Evolutionary conservation across 2,888 invertebrate species (phyloP), one percentile per base, ranked within the genome.

Genomic region (Erebia ligea): DNA sequence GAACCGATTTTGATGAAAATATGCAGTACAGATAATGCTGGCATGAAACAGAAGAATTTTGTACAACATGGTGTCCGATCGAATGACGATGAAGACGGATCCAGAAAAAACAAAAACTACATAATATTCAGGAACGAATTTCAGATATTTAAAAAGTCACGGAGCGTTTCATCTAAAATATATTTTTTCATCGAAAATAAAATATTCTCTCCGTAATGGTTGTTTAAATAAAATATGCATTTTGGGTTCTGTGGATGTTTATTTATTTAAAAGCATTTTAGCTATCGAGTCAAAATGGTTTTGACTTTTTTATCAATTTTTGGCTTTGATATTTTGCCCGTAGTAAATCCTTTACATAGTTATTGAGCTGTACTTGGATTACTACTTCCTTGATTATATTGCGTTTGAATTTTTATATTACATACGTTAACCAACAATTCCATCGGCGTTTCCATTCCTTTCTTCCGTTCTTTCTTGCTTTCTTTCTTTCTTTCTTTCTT

Each of bases 241-340:
- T 61, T 61, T 17, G 17, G 17, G 19, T 11, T 45, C 11, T 17
- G 42, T 19, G n/a, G 17, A 42, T 59, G 5, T 61, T 61, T 59
- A 59, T 61, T 61, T 61, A 42, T 19, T 59, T 42, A 61, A 61
- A 61, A 61, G 61, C 61, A 17, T 61, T 45, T 61, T 61, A 61
- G 42, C 11, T 61, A 61, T 45, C 17, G 11, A 42, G 61, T 42
- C 42, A 40, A 45, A 45, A 61, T 19, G 11, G 17, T 42, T 61
- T 61, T 19, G 42, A 19, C 11, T 61, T 42, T 61, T 61, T 19
- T 61, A 45, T 13, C 13, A 19, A 42, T 45, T 42, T 61, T 61
- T 42, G 17, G 19, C 3, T 61, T 61, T 45, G 17, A 61, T 17
- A 59, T 40, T 11, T 17, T 42, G 42, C 11, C 3, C 42, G 19